Evolutionary conservation across 2,888 invertebrate genomes (phyloP), one percentile per base, ranked within the genome.

Genomic region (Cosmia pyralina): DNA sequence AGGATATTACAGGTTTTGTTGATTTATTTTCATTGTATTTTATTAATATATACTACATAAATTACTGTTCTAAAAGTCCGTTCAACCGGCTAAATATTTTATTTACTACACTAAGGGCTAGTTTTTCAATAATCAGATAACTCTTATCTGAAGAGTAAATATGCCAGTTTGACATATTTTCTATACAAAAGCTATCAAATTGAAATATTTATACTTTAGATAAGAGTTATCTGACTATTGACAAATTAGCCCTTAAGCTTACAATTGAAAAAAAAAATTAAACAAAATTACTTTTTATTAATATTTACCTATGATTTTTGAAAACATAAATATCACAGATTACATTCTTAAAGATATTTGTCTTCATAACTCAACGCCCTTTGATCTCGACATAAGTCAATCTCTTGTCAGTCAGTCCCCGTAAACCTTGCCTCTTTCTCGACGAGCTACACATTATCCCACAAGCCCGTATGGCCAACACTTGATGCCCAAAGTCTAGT

Each of bases 1-100:
- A 69, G 64, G 53, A 60, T 75, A 44, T 79, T 80, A 74, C 69
- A 8, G 41, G 64, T 62, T 79, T 72, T 67, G 41, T 65, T 72
- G 15, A n/a, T 58, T 52, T 6, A 11, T 46, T 71, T 52, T 38
- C 15, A 63, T 28, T 17, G 19, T 67, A 38, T 46, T 53, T 48
- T 44, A 19, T 4, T 13, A 41, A 48, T 55, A 28, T 28, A 0
- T 17, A 55, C 15, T 55, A 28, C 28, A 28, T 28, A 28, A 15
- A 55, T 55, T 17, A 58, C 15, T 44, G 8, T 60, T 52, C 28
- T 17, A 34, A 17, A 50, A 60, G 10, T 22, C 15, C 15, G 11
- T n/a, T 22, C 2, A 62, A 50, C n/a, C n/a, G 34, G 10, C 38
- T 38, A 5, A 38, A 15, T 8, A 69, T 41, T 2, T 41, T 41